Percentiles rank a stretch among this genome's conserved stretches.
These are phyloP conservation scores for Thecocarcelia acutangulata DNA, from an alignment of 2,888 invertebrate species.

Conservation along the genomic window DNA sequence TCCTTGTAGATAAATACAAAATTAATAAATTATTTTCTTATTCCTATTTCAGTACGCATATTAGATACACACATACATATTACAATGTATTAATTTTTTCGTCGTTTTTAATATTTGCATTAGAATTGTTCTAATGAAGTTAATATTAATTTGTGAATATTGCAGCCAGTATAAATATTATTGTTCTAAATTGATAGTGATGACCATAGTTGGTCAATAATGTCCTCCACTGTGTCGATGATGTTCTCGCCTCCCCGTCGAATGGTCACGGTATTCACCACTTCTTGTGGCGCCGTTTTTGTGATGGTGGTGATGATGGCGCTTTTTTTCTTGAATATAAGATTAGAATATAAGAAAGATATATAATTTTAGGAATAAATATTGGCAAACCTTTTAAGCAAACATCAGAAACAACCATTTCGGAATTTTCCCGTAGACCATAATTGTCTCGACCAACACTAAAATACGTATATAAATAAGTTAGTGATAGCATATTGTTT, in stretches of 20 bases:
- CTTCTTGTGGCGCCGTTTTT: slow-evolving; percentile 80
- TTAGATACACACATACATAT: slow-evolving; percentile 53
- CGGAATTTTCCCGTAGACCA: slow-evolving; percentile 87
- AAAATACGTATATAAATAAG: slow-evolving; percentile 26
- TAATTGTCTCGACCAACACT: slow-evolving; percentile 80
- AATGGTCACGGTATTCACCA: slow-evolving; percentile 80
- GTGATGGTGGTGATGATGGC: slow-evolving; percentile 81
- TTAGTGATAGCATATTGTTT: too few species aligned
- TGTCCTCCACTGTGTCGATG: slow-evolving; percentile 80
- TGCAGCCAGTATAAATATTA: slow-evolving; percentile 71
- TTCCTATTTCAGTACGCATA: slow-evolving; percentile 37
- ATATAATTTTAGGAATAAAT: too few species aligned
- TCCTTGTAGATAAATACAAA: slow-evolving; percentile 40
- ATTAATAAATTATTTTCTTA: slow-evolving; percentile 42
- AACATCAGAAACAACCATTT: slow-evolving; percentile 88
- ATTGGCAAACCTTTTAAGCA: slow-evolving; percentile 78
- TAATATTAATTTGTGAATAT: slow-evolving; percentile 68
- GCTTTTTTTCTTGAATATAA: slow-evolving; percentile 78
- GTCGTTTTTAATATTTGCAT: slow-evolving; percentile 61
- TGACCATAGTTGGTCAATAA: slow-evolving; percentile 82
- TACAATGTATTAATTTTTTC: slow-evolving; percentile 60
- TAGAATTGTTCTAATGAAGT: slow-evolving; percentile 60
- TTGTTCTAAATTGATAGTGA: slow-evolving; percentile 81
- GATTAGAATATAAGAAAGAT: too few species aligned
- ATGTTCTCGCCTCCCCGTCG: slow-evolving; percentile 80